These are phyloP conservation scores for Nibea albiflora DNA, from an alignment of 2,113 vertebrate genomes.

Conservation along the genomic window DNA sequence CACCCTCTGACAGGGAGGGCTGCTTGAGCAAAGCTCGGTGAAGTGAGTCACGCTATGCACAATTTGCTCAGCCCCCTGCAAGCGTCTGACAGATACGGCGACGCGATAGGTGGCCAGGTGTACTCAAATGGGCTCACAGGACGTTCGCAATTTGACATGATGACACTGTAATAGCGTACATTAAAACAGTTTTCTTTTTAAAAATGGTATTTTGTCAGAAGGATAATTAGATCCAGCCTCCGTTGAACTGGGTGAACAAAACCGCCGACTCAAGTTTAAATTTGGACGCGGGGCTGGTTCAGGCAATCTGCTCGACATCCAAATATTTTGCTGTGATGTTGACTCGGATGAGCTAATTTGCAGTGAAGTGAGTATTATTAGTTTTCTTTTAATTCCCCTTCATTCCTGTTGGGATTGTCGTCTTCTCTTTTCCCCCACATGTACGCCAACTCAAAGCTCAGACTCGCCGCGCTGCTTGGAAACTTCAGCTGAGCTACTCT, in stretches of 20 bases:
- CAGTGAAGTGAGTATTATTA: not conserved
- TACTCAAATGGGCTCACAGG: not conserved
- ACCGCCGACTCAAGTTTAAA: not conserved
- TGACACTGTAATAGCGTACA: not conserved
- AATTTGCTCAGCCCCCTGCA: not conserved
- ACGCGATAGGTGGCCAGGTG: not conserved
- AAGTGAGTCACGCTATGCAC: conserved; percentile 2
- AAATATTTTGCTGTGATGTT: conserved; percentile 9
- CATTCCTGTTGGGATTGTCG: not conserved
- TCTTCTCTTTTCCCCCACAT: not conserved
- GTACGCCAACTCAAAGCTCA: no score
- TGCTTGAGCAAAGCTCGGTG: not conserved
- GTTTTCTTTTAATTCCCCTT: not conserved
- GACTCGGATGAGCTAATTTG: not conserved
- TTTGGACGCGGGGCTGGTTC: not conserved
- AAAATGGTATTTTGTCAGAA: no score
- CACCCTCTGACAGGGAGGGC: not conserved
- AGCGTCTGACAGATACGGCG: not conserved
- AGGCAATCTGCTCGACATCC: conserved; percentile 5
- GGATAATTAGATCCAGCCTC: conserved; percentile 2
- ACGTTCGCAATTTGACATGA: not conserved
- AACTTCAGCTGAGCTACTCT: not conserved
- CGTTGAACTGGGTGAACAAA: not conserved
- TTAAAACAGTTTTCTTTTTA: not conserved
- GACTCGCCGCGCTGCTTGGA: not conserved